Percentiles rank a stretch among this genome's conserved stretches.
These are phyloP conservation scores for Amphibalanus amphitrite DNA, from an alignment of 1,140 invertebrate species.

Conservation along the genomic window DNA sequence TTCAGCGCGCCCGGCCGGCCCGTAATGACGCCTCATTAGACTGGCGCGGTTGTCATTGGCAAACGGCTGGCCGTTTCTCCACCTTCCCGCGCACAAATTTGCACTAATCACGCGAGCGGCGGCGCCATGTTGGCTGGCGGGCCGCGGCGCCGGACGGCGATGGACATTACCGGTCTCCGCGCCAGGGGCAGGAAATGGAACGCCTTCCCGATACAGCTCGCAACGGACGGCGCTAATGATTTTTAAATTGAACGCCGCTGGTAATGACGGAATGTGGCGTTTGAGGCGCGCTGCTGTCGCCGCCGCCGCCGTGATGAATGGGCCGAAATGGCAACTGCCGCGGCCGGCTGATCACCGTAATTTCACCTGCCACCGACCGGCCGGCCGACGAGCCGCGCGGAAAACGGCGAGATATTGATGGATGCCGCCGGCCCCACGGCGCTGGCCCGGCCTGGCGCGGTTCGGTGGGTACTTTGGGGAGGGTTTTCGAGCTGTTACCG, in stretches of 20 bases:
- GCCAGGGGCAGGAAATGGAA: background rate
- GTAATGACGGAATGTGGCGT: background rate
- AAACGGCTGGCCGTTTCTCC: background rate
- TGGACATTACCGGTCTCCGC: background rate
- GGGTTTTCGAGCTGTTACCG: too few species aligned
- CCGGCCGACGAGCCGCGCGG: background rate
- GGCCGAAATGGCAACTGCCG: background rate
- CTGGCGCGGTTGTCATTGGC: background rate
- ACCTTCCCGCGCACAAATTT: slow-evolving; percentile 1
- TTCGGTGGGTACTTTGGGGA: too few species aligned
- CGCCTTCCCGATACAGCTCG: background rate
- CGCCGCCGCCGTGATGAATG: background rate
- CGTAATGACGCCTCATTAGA: background rate
- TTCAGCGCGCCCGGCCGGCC: background rate
- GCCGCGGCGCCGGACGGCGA: too few species aligned
- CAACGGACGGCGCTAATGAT: background rate
- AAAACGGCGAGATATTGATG: background rate
- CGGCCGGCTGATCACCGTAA: background rate
- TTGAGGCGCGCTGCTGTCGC: background rate
- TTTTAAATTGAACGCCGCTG: background rate
- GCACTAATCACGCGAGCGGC: background rate
- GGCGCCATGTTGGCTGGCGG: background rate
- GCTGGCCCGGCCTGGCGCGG: too few species aligned
- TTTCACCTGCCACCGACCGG: background rate
- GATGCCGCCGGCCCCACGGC: too few species aligned